Base-by-base conservation (phyloP, 2,113 vertebrate species). In the Myrmophylax atrothorax region DNA sequence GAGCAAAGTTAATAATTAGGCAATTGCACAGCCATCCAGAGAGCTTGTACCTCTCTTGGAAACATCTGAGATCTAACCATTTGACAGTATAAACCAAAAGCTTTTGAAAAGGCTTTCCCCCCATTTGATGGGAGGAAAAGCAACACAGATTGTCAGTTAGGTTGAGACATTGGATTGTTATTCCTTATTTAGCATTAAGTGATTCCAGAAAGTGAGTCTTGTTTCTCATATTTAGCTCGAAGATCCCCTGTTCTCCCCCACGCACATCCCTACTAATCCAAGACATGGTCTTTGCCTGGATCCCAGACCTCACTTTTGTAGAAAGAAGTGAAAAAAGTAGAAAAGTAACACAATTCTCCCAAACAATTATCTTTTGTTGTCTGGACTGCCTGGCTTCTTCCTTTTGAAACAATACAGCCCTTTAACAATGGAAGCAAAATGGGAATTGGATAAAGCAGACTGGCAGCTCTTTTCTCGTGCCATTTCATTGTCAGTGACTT, bases 311-410 rank as follows among this genome's bases (percentile, higher is more conserved):
- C 55, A 50, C 35, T 87, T 56, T 31, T 24, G 10, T 80, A 55
- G 33, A 38, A 42, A 49, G 14, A 84, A 84, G 25, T 62, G 70
- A 84, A 55, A 20, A 42, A 75, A 83, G 70, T 55, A 40, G n/a
- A 76, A 83, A 47, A 89, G 59, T 55, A 76, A 91, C 38, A 47
- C 77, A 77, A 44, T 76, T 90, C 67, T 90, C n/a, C 63, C 1
- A 3, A 86, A 49, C 63, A 94, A 91, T 91, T 90, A 93, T 18
- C 35, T 26, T 94, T 90, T 96, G 37, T 91, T 95, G 74, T 88
- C 63, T 40, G 75, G 50, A 58, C 63, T 87, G 84, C 81, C 55
- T 93, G 70, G 35, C 23, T 91, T 63, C 70, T 91, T 95, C 55
- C 52, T 67, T 91, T 91, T 77, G 67, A 94, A 93, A 96, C 35